A percentile compares a stretch with the other conserved stretches of the same genome.
These are phyloP conservation scores for Bubo scandiacus DNA, from an alignment of 2,113 vertebrate species.

Conservation along the genomic window DNA sequence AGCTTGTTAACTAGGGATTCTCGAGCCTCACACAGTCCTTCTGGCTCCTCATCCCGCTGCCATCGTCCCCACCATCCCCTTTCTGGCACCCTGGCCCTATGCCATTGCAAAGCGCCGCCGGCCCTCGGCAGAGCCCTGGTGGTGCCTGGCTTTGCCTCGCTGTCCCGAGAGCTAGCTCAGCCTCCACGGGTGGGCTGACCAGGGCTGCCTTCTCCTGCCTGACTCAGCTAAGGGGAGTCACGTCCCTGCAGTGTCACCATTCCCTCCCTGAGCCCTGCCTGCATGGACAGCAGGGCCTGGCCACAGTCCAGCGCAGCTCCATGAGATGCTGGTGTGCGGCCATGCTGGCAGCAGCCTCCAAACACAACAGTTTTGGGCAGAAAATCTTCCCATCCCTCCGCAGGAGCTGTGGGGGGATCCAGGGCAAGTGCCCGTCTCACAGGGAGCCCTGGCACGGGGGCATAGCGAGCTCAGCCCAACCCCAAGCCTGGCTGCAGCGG, in stretches of 20 bases:
- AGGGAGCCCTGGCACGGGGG: neutral
- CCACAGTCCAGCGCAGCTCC: neutral
- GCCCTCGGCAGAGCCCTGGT: neutral
- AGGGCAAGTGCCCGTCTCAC: fast-evolving
- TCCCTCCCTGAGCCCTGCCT: neutral
- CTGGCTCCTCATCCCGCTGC: neutral
- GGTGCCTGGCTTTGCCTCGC: neutral
- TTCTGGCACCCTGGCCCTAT: neutral
- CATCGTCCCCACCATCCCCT: neutral
- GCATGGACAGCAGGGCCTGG: neutral
- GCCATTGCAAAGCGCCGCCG: neutral
- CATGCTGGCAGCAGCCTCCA: neutral
- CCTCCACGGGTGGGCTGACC: neutral
- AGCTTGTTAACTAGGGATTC: neutral
- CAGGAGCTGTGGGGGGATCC: neutral
- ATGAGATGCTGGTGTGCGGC: neutral
- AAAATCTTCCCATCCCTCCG: neutral
- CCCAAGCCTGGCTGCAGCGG: neutral
- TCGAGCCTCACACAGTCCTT: neutral
- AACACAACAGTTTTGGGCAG: neutral
- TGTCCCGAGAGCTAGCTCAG: neutral
- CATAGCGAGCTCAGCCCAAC: neutral
- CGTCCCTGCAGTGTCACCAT: fast-evolving
- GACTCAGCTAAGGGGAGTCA: neutral
- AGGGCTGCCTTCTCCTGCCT: neutral